Evolutionary conservation across 2,113 vertebrate genomes (phyloP).

Genomic region (Upupa epops): DNA sequence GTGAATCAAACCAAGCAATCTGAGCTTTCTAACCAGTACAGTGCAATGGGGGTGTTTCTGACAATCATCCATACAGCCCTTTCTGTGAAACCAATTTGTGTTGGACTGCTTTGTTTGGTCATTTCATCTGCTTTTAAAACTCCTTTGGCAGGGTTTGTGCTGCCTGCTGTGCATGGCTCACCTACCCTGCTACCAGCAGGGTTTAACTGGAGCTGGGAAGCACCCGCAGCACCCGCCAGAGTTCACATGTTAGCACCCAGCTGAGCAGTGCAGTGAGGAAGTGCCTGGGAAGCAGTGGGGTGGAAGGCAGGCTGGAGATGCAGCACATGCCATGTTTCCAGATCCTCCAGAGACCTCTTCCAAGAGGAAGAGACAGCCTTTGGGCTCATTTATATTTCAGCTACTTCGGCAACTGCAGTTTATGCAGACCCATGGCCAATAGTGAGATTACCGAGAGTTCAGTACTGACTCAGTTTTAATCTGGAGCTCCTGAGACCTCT

Average conservation of each 20-base stretch:
- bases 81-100: neutral
- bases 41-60: neutral
- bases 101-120: neutral
- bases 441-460: neutral
- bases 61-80: rapidly evolving
- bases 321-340: neutral
- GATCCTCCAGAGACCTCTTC: neutral
- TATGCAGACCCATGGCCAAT: neutral
- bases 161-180: neutral
- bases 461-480: rapidly evolving
- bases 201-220: rapidly evolving
- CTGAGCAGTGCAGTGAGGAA: neutral
- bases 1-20: neutral
- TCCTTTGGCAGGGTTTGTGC: neutral
- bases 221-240: neutral
- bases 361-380: constrained; percentile 7
- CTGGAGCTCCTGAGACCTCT: neutral
- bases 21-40: neutral
- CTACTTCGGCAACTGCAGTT: neutral
- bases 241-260: neutral
- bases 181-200: neutral
- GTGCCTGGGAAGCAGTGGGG: neutral
- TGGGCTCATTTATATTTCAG: constrained; percentile 54
- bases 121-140: neutral
- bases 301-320: neutral